Evolutionary conservation across 2,888 invertebrate genomes (phyloP), one percentile per base, ranked within the genome.

Genomic region (Onthophagus sagittarius): DNA sequence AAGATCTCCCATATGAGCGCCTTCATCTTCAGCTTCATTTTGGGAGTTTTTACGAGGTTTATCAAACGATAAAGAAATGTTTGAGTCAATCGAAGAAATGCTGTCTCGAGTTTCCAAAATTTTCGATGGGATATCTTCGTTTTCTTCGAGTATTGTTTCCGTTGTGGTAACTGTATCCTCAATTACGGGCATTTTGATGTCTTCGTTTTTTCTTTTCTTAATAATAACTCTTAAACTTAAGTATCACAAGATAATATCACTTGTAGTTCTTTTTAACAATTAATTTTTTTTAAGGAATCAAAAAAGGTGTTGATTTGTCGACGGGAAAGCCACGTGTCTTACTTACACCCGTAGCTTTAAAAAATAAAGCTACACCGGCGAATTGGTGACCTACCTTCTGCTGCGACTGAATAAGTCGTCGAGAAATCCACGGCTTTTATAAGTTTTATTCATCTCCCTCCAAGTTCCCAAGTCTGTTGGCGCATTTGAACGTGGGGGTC

Each of bases 41-140:
- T 74, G 73, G 13, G 63, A 69, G 23, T 76, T 74, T 3, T 72
- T 70, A 23, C 23, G 23, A 6, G 79, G 23, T 31, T 84, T 80
- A 77, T 89, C 89, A 79, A 87, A 89, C 0, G 88, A 87, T 39
- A 89, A 80, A 63, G 89, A 89, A 3, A 89, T 86, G 77, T 89
- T 89, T 78, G 89, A 90, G 81, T 90, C 90, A 73, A 88, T 87
- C 11, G 90, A 90, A 2, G 89, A 89, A 71, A 89, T 89, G 76
- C 89, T 89, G 80, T 90, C 90, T 63, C 88, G 84, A 15, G 88
- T 88, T 77, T 89, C 88, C 72, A 88, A 86, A 75, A 88, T 86
- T 78, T 87, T 89, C 83, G 87, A 85, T 33, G 87, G 85, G 0
- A 82, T 80, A 14, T 75, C 76, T 31, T 79, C 83, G 11, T 84